These are phyloP conservation scores for Latrodectus elegans DNA, from an alignment of 2,888 invertebrate genomes.

Conservation along the genomic window DNA sequence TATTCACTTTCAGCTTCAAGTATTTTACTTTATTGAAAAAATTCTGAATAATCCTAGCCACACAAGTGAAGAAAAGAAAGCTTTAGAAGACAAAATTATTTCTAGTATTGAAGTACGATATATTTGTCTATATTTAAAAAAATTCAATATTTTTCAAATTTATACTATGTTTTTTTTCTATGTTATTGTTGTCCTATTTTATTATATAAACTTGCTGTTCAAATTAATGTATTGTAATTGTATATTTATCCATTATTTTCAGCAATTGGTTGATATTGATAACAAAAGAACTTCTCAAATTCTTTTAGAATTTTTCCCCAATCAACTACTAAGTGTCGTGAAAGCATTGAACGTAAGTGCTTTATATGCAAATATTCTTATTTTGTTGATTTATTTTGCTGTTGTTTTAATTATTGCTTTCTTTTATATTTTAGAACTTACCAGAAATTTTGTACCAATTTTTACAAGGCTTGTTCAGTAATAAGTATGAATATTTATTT, in stretches of 20 bases:
- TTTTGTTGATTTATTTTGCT: not conserved
- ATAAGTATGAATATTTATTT: constrained; percentile 72
- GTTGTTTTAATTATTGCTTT: constrained; percentile 73
- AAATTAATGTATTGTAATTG: not conserved
- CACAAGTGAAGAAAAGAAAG: constrained; percentile 73
- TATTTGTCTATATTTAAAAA: not conserved
- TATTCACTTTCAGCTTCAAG: constrained; percentile 76
- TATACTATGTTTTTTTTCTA: not conserved
- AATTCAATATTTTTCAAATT: not conserved
- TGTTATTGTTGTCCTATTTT: not conserved
- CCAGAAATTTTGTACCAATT: constrained; percentile 78
- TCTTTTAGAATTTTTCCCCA: constrained; percentile 79
- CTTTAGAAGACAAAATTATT: constrained; percentile 74
- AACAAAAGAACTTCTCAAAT: constrained; percentile 80
- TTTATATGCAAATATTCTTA: not conserved
- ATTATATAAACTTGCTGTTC: not conserved
- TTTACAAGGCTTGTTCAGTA: constrained; percentile 79
- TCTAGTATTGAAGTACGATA: constrained; percentile 73
- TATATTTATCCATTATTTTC: constrained; percentile 72
- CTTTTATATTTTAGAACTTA: constrained; percentile 76
- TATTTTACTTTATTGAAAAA: constrained; percentile 78
- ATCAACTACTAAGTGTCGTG: constrained; percentile 54
- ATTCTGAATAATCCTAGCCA: constrained; percentile 74
- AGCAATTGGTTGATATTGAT: constrained; percentile 80
- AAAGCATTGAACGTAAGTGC: constrained; percentile 50